Evolutionary conservation across 1,140 invertebrate species (phyloP).

Genomic region (Grapholita molesta): DNA sequence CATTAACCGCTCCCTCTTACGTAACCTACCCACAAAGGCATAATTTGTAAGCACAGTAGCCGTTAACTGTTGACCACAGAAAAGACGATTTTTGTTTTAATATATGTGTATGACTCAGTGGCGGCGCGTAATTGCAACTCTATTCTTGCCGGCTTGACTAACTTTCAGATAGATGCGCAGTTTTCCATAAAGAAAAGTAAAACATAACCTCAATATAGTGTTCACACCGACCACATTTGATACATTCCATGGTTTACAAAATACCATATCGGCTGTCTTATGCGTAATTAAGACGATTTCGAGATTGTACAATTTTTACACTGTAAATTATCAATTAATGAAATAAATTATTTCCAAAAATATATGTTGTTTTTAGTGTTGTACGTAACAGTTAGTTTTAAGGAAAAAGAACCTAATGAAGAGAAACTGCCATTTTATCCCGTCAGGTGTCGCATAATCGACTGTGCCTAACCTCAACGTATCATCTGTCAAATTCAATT

Average conservation of each 20-base stretch:
- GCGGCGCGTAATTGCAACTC: no score
- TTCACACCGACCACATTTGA: background rate
- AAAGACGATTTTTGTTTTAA: no score
- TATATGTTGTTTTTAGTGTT: background rate
- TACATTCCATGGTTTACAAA: background rate
- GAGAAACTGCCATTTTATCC: background rate
- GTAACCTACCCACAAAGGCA: no score
- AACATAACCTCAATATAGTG: background rate
- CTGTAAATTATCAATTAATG: constrained; percentile 34
- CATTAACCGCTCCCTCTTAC: no score
- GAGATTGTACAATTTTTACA: constrained; percentile 71
- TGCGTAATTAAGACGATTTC: constrained; percentile 38
- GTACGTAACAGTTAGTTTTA: no score
- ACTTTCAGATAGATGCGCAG: no score
- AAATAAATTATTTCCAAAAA: constrained; percentile 33
- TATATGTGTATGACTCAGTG: no score
- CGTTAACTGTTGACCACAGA: no score
- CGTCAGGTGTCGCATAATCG: background rate
- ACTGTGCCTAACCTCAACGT: background rate
- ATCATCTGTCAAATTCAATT: background rate
- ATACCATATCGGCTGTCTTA: constrained; percentile 6
- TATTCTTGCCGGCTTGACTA: no score
- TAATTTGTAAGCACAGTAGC: no score
- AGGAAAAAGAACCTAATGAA: no score
- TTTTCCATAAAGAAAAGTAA: background rate